phyloP scores from a whole-genome alignment of 1,140 invertebrate species.

The Magallana angulata region DNA sequence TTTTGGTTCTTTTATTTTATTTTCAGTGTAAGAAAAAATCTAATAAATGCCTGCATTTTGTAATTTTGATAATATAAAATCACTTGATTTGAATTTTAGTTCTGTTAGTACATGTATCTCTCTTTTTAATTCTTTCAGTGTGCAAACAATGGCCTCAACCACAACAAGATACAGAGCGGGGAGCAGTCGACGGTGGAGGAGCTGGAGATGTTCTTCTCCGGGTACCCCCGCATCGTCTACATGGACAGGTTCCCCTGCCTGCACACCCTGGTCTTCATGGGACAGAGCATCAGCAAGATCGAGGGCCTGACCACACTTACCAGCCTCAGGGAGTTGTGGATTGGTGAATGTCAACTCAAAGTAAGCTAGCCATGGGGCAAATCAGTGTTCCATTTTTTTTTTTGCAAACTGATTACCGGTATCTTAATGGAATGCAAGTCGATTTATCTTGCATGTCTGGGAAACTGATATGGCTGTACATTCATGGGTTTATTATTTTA shows the following conservation, averaged over 20 bases:
- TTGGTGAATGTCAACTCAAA: conserved; percentile 75
- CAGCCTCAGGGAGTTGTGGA: conserved; percentile 75
- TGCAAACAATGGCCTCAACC: conserved; percentile 75
- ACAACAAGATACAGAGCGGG: conserved; percentile 63
- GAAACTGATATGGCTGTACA: too few relatives aligned
- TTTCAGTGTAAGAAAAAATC: background rate
- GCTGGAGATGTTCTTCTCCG: conserved; percentile 78
- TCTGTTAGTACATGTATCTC: too few relatives aligned
- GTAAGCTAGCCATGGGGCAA: conserved; percentile 56
- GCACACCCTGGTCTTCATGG: conserved; percentile 70
- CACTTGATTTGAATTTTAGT: too few relatives aligned
- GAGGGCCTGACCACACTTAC: conserved; percentile 64
- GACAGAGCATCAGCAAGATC: conserved; percentile 70
- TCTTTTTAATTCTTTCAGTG: conserved; percentile 64
- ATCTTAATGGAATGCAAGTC: too few relatives aligned
- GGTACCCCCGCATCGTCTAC: conserved; percentile 71
- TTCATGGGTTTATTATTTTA: too few relatives aligned
- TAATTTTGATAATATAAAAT: background rate
- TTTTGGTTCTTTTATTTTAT: background rate
- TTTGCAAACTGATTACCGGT: too few relatives aligned
- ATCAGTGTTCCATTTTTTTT: too few relatives aligned
- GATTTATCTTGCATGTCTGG: too few relatives aligned
- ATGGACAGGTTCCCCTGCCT: conserved; percentile 76
- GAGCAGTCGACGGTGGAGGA: conserved; percentile 63
- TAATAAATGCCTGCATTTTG: background rate